phyloP scores from a whole-genome alignment of 2,888 invertebrate species.

The Plusia festucae region DNA sequence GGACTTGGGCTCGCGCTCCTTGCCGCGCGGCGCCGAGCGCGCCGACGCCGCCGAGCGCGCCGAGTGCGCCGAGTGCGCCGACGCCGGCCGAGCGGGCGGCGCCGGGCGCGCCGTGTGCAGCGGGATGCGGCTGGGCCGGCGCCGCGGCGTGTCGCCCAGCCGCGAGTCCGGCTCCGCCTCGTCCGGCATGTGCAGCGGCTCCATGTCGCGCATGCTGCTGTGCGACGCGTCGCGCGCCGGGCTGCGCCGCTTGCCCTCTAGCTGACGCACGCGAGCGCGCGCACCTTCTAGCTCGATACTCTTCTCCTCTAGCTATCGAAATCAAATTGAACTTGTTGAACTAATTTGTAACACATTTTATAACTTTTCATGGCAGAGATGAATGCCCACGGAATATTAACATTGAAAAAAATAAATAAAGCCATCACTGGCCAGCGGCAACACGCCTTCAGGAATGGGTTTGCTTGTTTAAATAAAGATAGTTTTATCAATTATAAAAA shows the following conservation, averaged over 20 bases:
- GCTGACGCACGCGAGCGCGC: conserved; percentile 92
- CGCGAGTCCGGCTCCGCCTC: conserved; percentile 90
- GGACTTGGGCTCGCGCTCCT: conserved; percentile 65
- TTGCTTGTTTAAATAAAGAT: too few species aligned
- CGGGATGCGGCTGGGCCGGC: conserved; percentile 83
- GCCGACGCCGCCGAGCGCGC: conserved; percentile 71
- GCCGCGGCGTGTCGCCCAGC: conserved; percentile 91
- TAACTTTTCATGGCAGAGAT: too few species aligned
- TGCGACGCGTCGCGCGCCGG: conserved; percentile 61
- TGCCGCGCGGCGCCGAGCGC: conserved; percentile 71
- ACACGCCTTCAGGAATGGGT: too few species aligned
- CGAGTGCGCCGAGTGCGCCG: conserved; percentile 68
- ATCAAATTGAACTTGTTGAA: not conserved
- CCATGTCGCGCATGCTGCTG: conserved; percentile 84
- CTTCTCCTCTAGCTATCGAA: conserved; percentile 93
- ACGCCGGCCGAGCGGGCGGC: conserved; percentile 63
- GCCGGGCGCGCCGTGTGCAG: conserved; percentile 62
- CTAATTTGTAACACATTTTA: too few species aligned
- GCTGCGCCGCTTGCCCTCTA: conserved; percentile 86
- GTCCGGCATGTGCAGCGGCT: conserved; percentile 83
- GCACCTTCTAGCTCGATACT: conserved; percentile 96
- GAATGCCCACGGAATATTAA: too few species aligned
- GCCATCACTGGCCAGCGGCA: too few species aligned
- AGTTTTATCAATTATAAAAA: too few species aligned
- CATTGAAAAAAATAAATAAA: too few species aligned